phyloP scores from a whole-genome alignment of 92 coral and sea anemone genomes.

The Plumapathes pennacea region DNA sequence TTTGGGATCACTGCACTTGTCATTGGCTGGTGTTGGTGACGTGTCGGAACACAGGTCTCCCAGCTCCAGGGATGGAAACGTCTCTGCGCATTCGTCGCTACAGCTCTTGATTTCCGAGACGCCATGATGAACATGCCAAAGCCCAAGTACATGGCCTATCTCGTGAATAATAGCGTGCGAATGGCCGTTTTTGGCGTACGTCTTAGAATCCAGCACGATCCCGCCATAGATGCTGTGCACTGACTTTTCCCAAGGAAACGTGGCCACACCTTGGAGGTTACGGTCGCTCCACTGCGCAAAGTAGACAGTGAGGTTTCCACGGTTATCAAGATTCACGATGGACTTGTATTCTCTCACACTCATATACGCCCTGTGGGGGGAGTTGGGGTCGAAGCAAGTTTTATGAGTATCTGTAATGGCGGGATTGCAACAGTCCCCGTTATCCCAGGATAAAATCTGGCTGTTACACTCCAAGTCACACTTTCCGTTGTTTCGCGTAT shows the following conservation, averaged over 20 bases:
- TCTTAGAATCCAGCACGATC: conserved; percentile 58
- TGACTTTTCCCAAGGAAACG: conserved; percentile 94
- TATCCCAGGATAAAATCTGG: conserved; percentile 70
- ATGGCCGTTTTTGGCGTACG: conserved; percentile 60
- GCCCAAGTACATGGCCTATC: conserved; percentile 87
- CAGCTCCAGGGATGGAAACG: conserved; percentile 88
- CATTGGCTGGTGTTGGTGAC: conserved; percentile 80
- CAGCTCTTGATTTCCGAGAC: conserved; percentile 64
- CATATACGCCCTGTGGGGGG: conserved; percentile 80
- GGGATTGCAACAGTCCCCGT: conserved; percentile 87
- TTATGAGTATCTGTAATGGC: conserved; percentile 44
- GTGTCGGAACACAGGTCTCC: conserved; percentile 98
- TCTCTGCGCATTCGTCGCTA: conserved; percentile 77
- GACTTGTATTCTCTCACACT: conserved; percentile 80
- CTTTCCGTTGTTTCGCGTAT: conserved; percentile 68
- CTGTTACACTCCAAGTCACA: conserved; percentile 93
- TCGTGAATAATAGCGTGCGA: conserved; percentile 86
- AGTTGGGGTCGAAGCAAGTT: conserved; percentile 84
- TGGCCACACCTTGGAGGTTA: conserved; percentile 67
- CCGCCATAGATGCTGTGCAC: conserved; percentile 80
- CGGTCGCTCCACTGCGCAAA: conserved; percentile 77
- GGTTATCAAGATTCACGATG: conserved; percentile 55
- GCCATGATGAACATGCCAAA: conserved; percentile 94
- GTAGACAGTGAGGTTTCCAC: conserved; percentile 71
- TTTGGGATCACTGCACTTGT: conserved; percentile 64